These are phyloP conservation scores for Tapera naevia DNA, from an alignment of 2,797 vertebrate genomes.

Conservation along the genomic window DNA sequence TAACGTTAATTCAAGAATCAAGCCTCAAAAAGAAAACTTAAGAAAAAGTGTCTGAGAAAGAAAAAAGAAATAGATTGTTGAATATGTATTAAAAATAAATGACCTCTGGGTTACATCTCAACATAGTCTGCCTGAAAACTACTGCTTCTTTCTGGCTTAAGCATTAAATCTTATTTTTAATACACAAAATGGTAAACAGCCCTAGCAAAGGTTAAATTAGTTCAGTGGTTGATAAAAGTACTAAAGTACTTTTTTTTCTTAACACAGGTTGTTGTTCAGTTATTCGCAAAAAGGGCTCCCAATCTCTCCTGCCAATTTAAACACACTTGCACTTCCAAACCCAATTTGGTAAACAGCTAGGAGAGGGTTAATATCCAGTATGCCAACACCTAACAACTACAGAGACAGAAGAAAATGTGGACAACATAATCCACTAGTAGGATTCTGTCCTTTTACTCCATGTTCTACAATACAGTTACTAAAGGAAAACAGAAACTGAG, in stretches of 20 bases:
- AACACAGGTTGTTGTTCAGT: not conserved
- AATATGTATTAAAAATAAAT: constrained; percentile 42
- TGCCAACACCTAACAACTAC: not conserved
- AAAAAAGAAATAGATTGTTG: not conserved
- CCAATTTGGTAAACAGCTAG: not conserved
- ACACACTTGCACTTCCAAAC: not conserved
- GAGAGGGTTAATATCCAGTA: not conserved
- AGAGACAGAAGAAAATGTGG: not conserved
- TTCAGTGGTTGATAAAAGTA: not conserved
- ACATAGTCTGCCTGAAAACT: not conserved
- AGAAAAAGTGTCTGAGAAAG: not conserved
- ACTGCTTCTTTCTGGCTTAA: not conserved
- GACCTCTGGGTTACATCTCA: constrained; percentile 11
- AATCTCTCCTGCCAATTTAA: not conserved
- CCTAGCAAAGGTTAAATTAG: not conserved
- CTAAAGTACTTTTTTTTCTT: constrained; percentile 1
- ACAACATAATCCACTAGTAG: not conserved
- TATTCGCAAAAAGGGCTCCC: not conserved
- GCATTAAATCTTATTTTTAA: constrained; percentile 5
- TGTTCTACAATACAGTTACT: not conserved
- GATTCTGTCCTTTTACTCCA: not conserved
- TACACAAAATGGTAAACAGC: not conserved
- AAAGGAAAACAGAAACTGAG: not conserved
- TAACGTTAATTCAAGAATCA: constrained; percentile 7
- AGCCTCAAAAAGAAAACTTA: not conserved